phyloP scores from a whole-genome alignment of 2,113 vertebrate genomes.

The Python bivittatus region DNA sequence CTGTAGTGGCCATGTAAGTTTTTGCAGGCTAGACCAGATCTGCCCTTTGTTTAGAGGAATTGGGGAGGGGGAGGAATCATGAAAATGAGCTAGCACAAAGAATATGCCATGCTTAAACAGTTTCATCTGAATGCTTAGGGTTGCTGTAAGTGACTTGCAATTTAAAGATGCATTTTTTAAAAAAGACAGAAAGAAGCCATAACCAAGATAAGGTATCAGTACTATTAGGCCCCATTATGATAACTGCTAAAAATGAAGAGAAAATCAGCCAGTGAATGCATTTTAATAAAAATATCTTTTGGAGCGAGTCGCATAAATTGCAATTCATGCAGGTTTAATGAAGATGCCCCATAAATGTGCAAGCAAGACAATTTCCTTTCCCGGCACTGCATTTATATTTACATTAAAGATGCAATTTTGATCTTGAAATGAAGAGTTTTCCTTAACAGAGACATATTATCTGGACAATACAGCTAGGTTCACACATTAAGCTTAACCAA shows the following conservation, averaged over 20 bases:
- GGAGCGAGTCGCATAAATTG: conserved; percentile 40
- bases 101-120: neutral
- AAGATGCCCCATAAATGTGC: conserved; percentile 48
- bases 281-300: conserved; percentile 41
- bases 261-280: conserved; percentile 41
- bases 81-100: no score
- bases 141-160: neutral
- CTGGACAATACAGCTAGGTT: neutral
- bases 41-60: no score
- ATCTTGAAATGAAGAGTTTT: conserved; percentile 25
- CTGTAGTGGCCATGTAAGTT: no score
- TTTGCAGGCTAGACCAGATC: no score
- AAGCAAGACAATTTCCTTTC: conserved; percentile 36
- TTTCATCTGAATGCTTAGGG: neutral
- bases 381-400: neutral
- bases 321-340: conserved; percentile 45
- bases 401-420: conserved; percentile 37
- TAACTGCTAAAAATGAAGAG: conserved; percentile 27
- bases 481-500: no score
- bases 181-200: neutral
- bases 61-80: no score
- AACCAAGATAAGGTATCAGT: neutral
- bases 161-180: neutral
- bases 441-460: conserved; percentile 16
- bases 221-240: conserved; percentile 41